Percentiles rank a stretch among this genome's conserved stretches.
Evolutionary conservation across 23 tunicate species (phyloP).

Genomic region (Halocynthia aurantium): DNA sequence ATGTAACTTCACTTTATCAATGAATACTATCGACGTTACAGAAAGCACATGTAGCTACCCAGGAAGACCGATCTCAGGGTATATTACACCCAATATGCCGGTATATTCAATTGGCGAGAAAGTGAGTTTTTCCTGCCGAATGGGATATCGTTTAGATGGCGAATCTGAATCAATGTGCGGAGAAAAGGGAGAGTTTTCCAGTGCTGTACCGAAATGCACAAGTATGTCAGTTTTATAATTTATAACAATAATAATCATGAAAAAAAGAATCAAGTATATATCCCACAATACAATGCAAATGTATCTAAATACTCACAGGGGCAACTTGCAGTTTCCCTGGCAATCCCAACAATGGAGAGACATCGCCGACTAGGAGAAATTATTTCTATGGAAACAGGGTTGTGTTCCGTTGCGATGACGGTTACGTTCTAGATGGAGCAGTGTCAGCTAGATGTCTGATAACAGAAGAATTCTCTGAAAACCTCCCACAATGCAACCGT

Average conservation of each 20-base stretch:
- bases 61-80: constrained; percentile 14
- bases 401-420: constrained; percentile 19
- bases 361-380: neutral
- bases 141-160: constrained; percentile 24
- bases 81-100: constrained; percentile 9
- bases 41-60: constrained; percentile 16
- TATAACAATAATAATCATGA: neutral
- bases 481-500: constrained; percentile 24
- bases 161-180: constrained; percentile 5
- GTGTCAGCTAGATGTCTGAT: constrained; percentile 14
- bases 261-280: too few species aligned
- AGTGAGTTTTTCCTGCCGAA: constrained; percentile 15
- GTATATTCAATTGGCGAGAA: constrained; percentile 6
- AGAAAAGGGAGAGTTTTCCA: constrained; percentile 12
- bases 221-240: neutral
- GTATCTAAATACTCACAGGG: neutral
- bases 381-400: constrained; percentile 7
- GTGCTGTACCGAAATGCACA: constrained; percentile 21
- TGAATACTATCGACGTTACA: neutral
- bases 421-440: constrained; percentile 15
- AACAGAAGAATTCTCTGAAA: constrained; percentile 20
- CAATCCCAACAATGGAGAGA: constrained; percentile 10
- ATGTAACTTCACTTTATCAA: too few species aligned
- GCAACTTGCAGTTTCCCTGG: constrained; percentile 15
- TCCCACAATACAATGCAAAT: too few species aligned